Evolutionary conservation across 2,113 vertebrate genomes (phyloP), one percentile per base, ranked within the genome.

Genomic region (Nothobranchius kuhntae): DNA sequence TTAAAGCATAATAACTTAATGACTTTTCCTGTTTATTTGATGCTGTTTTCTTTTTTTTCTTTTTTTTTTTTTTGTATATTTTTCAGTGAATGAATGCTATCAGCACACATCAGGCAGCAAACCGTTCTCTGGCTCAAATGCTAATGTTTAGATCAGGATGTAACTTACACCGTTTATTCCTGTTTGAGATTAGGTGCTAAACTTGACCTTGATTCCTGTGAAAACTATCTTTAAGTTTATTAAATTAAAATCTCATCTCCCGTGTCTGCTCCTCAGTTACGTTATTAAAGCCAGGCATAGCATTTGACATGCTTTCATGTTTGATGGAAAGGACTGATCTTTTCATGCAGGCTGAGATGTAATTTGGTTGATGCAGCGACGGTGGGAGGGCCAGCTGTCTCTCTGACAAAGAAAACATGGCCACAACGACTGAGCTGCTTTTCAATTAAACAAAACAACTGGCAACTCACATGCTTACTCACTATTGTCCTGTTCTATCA

Each of bases 241-340:
- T 40, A 7, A 40, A 40, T 40, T 40, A 7, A 40, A 40, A 40
- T 40, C 6, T 6, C 9, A 1, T 40, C 9, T 40, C 45, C 38
- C 51, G 38, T 42, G 70, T 40, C 71, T 77, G 65, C 53, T 78
- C 24, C 26, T 6, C 24, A 54, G 12, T 65, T 35, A 58, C 61
- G 57, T 42, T 24, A 26, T 72, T 56, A 57, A 61, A 61, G 21
- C 35, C 10, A 12, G 9, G 3, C 61, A 40, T 59, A 67, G 48
- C 52, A 48, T 21, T 30, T 42, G 65, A 59, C 62, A 21, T 30
- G 6, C 80, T 78, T 85, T 87, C 38, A 75, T 86, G 75, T 78
- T 72, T 7, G 0, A 26, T 40, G 70, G 44, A 72, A 65, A 42
- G 21, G 52, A 10, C 65, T 74, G 47, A 69, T 71, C 40, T 67